Evolutionary conservation across 1,140 invertebrate genomes (phyloP).

Genomic region (Himalopsyche phryganea): DNA sequence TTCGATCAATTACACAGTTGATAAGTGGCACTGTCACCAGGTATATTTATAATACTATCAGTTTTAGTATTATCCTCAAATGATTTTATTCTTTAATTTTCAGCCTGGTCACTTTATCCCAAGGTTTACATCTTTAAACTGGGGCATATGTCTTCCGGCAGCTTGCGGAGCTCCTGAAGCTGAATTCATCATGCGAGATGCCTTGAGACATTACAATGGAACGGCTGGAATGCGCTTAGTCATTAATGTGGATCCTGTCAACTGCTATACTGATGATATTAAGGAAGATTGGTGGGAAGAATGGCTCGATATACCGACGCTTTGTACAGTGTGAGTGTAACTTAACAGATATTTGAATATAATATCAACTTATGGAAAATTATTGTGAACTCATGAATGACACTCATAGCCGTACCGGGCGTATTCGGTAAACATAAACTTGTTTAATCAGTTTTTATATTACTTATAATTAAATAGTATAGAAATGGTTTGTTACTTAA

Average conservation of each 20-base stretch:
- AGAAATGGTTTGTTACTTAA: no score
- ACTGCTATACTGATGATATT: constrained; percentile 54
- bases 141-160: constrained; percentile 65
- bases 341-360: neutral
- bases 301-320: constrained; percentile 46
- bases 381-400: no score
- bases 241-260: constrained; percentile 56
- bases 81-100: no score
- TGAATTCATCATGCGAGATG: constrained; percentile 53
- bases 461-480: no score
- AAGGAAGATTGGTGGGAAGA: constrained; percentile 44
- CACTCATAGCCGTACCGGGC: no score
- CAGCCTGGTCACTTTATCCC: constrained; percentile 68
- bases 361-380: no score
- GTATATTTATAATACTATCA: no score
- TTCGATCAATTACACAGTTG: no score
- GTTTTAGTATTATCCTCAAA: no score
- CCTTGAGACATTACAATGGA: constrained; percentile 56
- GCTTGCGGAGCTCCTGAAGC: constrained; percentile 59
- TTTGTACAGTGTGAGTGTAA: constrained; percentile 47
- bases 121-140: constrained; percentile 63
- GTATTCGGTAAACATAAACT: no score
- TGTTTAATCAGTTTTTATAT: no score
- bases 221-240: constrained; percentile 55
- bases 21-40: no score